Base-by-base conservation (phyloP, 2,888 invertebrate species). In the Thereva nobilitata region DNA sequence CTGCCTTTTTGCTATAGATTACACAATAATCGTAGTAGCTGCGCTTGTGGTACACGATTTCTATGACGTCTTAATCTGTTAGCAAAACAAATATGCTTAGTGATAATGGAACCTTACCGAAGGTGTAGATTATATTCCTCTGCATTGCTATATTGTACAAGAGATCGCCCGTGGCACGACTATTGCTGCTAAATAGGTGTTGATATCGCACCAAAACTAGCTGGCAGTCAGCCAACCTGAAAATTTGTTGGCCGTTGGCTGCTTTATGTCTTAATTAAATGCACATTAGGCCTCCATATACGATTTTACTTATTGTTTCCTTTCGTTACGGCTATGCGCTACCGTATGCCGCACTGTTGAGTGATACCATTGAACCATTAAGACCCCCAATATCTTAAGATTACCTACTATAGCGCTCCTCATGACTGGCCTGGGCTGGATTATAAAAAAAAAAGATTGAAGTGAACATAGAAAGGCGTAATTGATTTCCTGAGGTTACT, bases 211-310 rank as follows among this genome's bases (percentile, higher is more conserved):
- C 23, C 49, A 47, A 10, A 45, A 6, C 47, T 47, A 10, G n/a
- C 47, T 23, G 23, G 38, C 6, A 49, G 1, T 40, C 40, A 50
- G 12, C 50, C 40, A 61, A 61, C 12, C 61, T 61, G 61, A 61
- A 61, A 61, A 61, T 61, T 23, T 61, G 50, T 10, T 49, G 50
- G 50, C 45, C 50, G 61, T 38, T 49, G 41, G 23, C 23, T n/a
- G 34, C 49, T 50, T 61, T 41, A 40, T 50, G 37, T 50, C 50
- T 61, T 61, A 61, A 50, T 61, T 61, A 61, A 23, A 40, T 8
- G n/a, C 45, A n/a, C 61, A 7, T 40, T 23, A 50, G 12, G 10
- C 5, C 55, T 8, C 41, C 23, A 23, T 23, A 4, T 12, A 41
- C 8, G 55, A 55, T 55, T 41, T 61, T 5, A 50, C 34, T 40